These are phyloP conservation scores for Aselliscus stoliczkanus DNA, from an alignment of 2,797 vertebrate genomes.

Conservation along the genomic window DNA sequence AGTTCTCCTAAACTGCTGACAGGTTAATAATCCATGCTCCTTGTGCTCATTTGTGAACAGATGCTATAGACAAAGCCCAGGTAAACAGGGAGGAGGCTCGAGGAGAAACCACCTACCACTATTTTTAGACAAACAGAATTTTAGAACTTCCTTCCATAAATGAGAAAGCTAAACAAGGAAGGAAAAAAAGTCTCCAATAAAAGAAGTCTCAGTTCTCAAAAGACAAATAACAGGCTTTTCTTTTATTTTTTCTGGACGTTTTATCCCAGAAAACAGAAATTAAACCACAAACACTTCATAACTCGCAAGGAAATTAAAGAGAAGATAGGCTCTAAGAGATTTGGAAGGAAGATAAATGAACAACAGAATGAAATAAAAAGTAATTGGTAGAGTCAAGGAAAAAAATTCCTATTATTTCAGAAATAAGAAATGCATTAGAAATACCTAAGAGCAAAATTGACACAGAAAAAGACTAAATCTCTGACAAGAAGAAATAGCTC, in stretches of 20 bases:
- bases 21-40: background rate
- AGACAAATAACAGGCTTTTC: background rate
- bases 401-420: background rate
- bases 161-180: background rate
- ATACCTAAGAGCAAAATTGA: background rate
- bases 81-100: background rate
- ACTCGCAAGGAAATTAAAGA: background rate
- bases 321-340: background rate
- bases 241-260: background rate
- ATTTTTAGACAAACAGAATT: background rate
- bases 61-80: background rate
- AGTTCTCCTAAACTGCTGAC: background rate
- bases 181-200: background rate
- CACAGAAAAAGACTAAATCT: background rate
- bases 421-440: background rate
- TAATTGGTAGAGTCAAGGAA: background rate
- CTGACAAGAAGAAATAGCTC: background rate
- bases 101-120: background rate
- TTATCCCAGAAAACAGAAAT: background rate
- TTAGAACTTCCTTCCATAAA: background rate
- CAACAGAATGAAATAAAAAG: background rate
- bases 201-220: background rate
- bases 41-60: rapidly evolving
- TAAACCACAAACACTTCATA: background rate
- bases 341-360: background rate